Evolutionary conservation across 2,888 invertebrate species (phyloP), one percentile per base, ranked within the genome.

Genomic region (Cryptus viduatorius): DNA sequence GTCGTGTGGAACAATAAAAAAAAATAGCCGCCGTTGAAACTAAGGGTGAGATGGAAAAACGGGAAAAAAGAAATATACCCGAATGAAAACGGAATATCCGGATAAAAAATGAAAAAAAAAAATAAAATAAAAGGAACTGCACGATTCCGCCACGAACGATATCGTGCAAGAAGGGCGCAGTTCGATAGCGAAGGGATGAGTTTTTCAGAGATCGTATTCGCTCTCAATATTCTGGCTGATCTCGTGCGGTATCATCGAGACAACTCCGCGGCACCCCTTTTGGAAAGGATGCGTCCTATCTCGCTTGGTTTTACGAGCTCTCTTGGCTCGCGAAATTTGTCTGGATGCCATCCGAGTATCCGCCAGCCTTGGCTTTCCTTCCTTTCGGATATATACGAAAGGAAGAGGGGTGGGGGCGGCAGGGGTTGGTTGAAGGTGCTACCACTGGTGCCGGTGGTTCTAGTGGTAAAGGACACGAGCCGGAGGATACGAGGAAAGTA

Each of bases 291-390:
- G 48, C 72, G 19, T 56, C 29, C 56, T 67, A 8, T 5, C 69
- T 31, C 50, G 37, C 75, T 82, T 56, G 89, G 90, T 90, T 92
- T 92, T 92, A 92, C 90, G 92, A 92, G 89, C 90, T 91, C 89
- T 90, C 89, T 90, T 90, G 92, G 92, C 92, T 91, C 87, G 90
- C 89, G 85, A 92, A 92, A 92, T 92, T 92, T 90, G 92, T 92
- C 92, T 90, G 91, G 89, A 89, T 91, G 90, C 89, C 90, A 89
- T 88, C 87, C 85, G 86, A 84, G 88, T 79, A 86, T 88, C 87
- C 87, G 37, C 61, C 83, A 76, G 85, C 84, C 79, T 86, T 79
- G 87, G 84, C 86, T 87, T 87, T 79, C 69, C 87, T 75, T 46
- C 68, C 53, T 72, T 44, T 29, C 53, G 56, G 44, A 56, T 67